phyloP scores from a whole-genome alignment of 2,888 invertebrate genomes.

The Odontocolon sp. region DNA sequence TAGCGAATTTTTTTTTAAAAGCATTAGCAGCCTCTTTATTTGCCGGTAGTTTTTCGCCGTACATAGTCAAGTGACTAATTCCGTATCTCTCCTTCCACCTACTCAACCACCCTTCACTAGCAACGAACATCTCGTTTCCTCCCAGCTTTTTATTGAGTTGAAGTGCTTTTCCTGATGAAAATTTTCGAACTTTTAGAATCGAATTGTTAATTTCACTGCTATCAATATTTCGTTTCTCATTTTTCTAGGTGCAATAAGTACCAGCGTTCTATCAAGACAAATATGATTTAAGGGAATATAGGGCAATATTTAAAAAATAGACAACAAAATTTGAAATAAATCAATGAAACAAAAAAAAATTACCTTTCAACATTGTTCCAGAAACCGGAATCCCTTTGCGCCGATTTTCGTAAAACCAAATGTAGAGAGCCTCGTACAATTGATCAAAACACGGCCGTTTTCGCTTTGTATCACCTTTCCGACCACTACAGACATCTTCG shows the following conservation, averaged over 20 bases:
- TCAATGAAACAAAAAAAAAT: too few species aligned
- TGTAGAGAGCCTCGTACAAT: neutral
- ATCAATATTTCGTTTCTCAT: too few species aligned
- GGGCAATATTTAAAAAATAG: too few species aligned
- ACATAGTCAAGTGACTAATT: neutral
- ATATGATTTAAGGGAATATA: too few species aligned
- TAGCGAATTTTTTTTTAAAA: neutral
- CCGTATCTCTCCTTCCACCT: slow-evolving; percentile 1
- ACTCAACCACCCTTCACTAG: neutral
- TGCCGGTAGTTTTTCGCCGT: slow-evolving; percentile 14
- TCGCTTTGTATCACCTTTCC: neutral
- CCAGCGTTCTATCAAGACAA: too few species aligned
- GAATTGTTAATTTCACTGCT: too few species aligned
- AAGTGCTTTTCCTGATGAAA: slow-evolving; percentile 1
- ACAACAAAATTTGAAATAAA: too few species aligned
- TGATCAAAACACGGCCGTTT: neutral
- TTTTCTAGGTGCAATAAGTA: too few species aligned
- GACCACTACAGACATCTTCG: neutral
- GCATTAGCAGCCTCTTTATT: slow-evolving; percentile 16
- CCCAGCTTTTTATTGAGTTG: neutral
- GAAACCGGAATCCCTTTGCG: neutral
- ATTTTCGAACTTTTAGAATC: too few species aligned
- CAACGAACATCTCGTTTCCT: neutral
- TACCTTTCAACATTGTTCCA: neutral
- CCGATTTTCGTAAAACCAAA: neutral